Evolutionary conservation across 2,797 vertebrate species (phyloP).

Genomic region (Megalops cyprinoides): DNA sequence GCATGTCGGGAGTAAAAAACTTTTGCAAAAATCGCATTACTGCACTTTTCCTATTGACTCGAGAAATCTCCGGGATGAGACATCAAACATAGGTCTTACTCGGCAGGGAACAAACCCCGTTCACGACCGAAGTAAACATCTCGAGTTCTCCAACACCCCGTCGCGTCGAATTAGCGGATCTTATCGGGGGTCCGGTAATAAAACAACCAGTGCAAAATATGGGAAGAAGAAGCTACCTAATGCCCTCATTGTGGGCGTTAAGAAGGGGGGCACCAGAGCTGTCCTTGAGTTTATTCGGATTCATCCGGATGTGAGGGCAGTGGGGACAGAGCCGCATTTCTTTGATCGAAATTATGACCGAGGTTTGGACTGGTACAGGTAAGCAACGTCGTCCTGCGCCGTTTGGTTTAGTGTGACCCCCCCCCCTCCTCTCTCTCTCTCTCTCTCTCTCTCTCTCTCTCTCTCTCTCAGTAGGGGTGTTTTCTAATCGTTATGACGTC

Average conservation of each 20-base stretch:
- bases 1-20: constrained; percentile 79
- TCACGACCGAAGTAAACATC: constrained; percentile 57
- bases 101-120: constrained; percentile 50
- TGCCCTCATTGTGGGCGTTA: constrained; percentile 91
- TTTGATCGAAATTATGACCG: constrained; percentile 93
- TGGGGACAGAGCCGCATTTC: constrained; percentile 94
- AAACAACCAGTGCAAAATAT: constrained; percentile 71
- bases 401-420: background rate
- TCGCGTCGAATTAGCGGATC: constrained; percentile 48
- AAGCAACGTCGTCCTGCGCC: constrained; percentile 53
- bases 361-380: constrained; percentile 97
- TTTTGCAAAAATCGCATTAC: constrained; percentile 79
- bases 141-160: constrained; percentile 43
- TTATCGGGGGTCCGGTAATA: constrained; percentile 62
- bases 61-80: constrained; percentile 41
- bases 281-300: constrained; percentile 94
- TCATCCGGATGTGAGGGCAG: constrained; percentile 92
- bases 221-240: constrained; percentile 87
- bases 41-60: constrained; percentile 66
- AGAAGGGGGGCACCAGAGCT: constrained; percentile 93
- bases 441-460: background rate
- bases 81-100: constrained; percentile 38
- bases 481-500: too few species aligned
- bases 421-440: constrained; percentile 5
- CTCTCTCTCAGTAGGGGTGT: background rate